Evolutionary conservation across 2,113 vertebrate genomes (phyloP), one percentile per base, ranked within the genome.

Genomic region (Fulica atra): DNA sequence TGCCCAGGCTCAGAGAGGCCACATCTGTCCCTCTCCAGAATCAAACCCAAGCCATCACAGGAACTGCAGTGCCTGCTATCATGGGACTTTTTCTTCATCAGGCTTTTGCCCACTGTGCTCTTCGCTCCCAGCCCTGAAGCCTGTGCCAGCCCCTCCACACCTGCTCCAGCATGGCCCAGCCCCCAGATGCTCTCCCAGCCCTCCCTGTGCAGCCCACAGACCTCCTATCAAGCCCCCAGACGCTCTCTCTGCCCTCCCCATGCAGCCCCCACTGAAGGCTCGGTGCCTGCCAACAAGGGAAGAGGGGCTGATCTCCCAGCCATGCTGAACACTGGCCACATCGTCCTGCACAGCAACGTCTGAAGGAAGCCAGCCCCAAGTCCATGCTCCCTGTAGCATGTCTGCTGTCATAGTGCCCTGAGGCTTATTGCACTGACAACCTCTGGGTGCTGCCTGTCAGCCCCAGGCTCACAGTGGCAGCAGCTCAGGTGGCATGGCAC

Each of bases 391-490:
- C 7, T 2, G 0, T 3, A 15, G 21, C 4, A 1, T 6, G 7
- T 26, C 38, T 40, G 78, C 50, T 24, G 7, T 19, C 0, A 0
- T 2, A 11, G 20, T 0, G 1, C 17, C 35, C 16, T 38, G 48
- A 44, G 17, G 21, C 5, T 51, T 17, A 51, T 16, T 16, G 63
- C 31, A 9, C 20, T 0, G 0, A 18, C 0, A 26, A 17, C 31
- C 25, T 28, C 4, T 1, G 44, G 31, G 21, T 76, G 78, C 23
- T 69, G 28, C 29, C 54, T 1, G 2, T 25, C 79, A 40, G 64
- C 44, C 42, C 10, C 0, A 33, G 35, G 60, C 31, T 46, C 8
- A 6, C 0, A 0, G 33, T 3, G 4, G 35, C 61, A 60, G 23
- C 42, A 18, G 29, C 17, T 54, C 29, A 65, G 56, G 17, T 13